Evolutionary conservation across 2,797 vertebrate genomes (phyloP).

Genomic region (Alfaro cultratus): DNA sequence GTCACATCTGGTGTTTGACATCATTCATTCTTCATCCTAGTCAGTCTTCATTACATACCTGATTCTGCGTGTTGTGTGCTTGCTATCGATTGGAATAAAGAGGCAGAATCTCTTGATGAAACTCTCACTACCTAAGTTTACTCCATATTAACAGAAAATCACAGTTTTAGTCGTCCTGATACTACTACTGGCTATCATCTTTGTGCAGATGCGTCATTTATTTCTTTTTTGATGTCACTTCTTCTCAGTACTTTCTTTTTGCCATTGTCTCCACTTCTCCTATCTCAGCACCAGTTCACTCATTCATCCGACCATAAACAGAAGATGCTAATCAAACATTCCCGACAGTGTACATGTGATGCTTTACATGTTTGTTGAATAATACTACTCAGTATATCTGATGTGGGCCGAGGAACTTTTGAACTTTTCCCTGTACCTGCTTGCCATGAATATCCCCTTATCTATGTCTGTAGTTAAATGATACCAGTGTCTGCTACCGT

Average conservation of each 20-base stretch:
- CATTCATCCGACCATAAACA: conserved; percentile 45
- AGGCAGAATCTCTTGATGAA: background rate
- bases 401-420: conserved; percentile 39
- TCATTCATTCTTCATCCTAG: conserved; percentile 18
- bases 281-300: conserved; percentile 46
- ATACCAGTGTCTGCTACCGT: conserved; percentile 33
- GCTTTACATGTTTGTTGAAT: conserved; percentile 38
- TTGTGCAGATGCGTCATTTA: background rate
- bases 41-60: conserved; percentile 2
- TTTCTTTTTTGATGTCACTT: background rate
- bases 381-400: conserved; percentile 12
- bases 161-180: background rate
- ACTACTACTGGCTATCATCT: background rate
- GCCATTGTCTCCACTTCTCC: conserved; percentile 13
- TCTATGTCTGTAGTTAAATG: conserved; percentile 33
- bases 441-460: conserved; percentile 13
- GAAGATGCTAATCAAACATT: conserved; percentile 53
- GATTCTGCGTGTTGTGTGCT: background rate
- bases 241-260: background rate
- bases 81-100: background rate
- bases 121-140: background rate
- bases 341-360: conserved; percentile 39
- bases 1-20: conserved; percentile 7
- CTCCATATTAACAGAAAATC: background rate
- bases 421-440: conserved; percentile 28